phyloP scores from a whole-genome alignment of 2,888 invertebrate genomes.

The Homarus gammarus region DNA sequence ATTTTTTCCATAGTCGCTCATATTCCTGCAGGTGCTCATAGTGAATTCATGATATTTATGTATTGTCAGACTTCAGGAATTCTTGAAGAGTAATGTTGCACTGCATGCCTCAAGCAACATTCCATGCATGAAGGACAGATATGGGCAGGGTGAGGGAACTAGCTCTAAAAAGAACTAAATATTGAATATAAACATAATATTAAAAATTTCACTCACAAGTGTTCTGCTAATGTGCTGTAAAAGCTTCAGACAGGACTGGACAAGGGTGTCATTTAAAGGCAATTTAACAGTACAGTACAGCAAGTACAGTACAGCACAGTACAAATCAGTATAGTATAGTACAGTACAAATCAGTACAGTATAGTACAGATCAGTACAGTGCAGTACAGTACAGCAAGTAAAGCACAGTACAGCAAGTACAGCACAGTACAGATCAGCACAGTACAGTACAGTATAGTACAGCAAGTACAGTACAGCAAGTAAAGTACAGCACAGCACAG shows the following conservation, averaged over 20 bases:
- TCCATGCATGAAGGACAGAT: constrained; percentile 56
- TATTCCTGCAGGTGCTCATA: constrained; percentile 31
- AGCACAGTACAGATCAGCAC: too few relatives aligned
- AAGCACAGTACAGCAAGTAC: too few relatives aligned
- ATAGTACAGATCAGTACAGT: too few relatives aligned
- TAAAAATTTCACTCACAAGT: constrained; percentile 25
- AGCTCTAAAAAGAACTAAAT: constrained; percentile 43
- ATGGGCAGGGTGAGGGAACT: constrained; percentile 26
- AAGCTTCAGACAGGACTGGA: constrained; percentile 47
- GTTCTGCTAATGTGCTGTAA: constrained; percentile 53
- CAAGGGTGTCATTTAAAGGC: constrained; percentile 9
- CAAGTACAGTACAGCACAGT: too few relatives aligned
- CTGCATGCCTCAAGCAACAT: constrained; percentile 69
- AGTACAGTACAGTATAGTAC: too few relatives aligned
- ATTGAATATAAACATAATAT: constrained; percentile 7
- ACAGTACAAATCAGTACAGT: too few relatives aligned
- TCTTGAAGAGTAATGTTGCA: constrained; percentile 35
- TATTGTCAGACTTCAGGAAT: neutral
- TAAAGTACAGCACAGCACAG: too few relatives aligned
- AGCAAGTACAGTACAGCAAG: too few relatives aligned
- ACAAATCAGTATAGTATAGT: too few relatives aligned
- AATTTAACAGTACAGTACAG: too few relatives aligned
- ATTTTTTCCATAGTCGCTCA: constrained; percentile 21
- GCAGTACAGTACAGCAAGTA: too few relatives aligned
- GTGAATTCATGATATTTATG: neutral